These are phyloP conservation scores for Rhamphomyia laevipes DNA, from an alignment of 2,888 invertebrate species.

Conservation along the genomic window DNA sequence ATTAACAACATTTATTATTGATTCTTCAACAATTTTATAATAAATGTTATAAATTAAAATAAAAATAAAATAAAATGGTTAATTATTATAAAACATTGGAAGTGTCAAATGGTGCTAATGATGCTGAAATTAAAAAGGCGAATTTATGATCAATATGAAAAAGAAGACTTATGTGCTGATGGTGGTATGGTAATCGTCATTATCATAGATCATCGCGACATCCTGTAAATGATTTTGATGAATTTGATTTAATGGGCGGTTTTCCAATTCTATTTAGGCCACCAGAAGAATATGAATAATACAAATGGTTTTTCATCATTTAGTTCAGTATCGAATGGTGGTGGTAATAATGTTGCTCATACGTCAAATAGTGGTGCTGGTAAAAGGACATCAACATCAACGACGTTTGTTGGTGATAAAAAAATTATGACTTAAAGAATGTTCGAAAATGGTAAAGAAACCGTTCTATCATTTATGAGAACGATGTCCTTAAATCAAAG, in stretches of 20 bases:
- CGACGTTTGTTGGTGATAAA: conserved; percentile 89
- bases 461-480: conserved; percentile 91
- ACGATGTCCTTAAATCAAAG: conserved; percentile 92
- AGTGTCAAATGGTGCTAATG: conserved; percentile 65
- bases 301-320: conserved; percentile 56
- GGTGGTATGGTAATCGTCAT: conserved; percentile 19
- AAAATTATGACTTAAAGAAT: conserved; percentile 95
- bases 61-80: conserved; percentile 50
- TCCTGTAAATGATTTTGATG: conserved; percentile 49
- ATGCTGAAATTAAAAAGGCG: conserved; percentile 90
- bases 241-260: conserved; percentile 52
- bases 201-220: conserved; percentile 27
- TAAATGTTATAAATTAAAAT: too few relatives aligned
- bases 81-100: conserved; percentile 93
- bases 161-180: conserved; percentile 65
- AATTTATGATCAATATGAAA: conserved; percentile 90
- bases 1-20: too few relatives aligned
- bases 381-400: conserved; percentile 82
- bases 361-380: conserved; percentile 48
- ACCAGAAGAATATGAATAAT: conserved; percentile 76
- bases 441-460: conserved; percentile 90
- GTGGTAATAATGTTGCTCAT: conserved; percentile 39
- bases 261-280: conserved; percentile 88
- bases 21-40: too few relatives aligned
- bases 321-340: conserved; percentile 47